Evolutionary conservation across 2,113 vertebrate genomes (phyloP), one percentile per base, ranked within the genome.

Genomic region (Chloropsis cyanopogon): DNA sequence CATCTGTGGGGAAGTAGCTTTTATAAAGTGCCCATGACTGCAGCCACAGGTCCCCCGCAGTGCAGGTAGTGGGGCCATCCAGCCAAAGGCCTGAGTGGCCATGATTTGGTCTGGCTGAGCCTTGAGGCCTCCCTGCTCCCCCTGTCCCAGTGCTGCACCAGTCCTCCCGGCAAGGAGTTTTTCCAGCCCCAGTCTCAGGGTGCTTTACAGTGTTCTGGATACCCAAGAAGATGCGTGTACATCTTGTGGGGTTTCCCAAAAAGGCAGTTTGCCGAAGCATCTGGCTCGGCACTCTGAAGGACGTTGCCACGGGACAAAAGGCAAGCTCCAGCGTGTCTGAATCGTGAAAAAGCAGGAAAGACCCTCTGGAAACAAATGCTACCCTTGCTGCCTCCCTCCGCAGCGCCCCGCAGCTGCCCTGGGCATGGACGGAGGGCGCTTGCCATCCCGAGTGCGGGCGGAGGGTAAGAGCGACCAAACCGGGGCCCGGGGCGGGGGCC

Each of bases 1-100:
- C 5, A 7, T 39, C 17, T 83, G 49, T 12, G 26, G 24, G 35
- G 49, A 60, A 75, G 83, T 19, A 35, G 23, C 25, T 65, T 54
- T 81, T 18, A 23, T 14, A 2, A 46, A 56, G 39, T 4, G 6
- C 9, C 13, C 3, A 0, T 1, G 4, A 42, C 37, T 20, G 66
- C 23, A 52, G 56, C 50, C 10, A 4, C 29, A 35, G 37, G 11
- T 28, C 10, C 8, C 13, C 42, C 13, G 49, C 39, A 42, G 35
- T 1, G 1, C 33, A 4, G 33, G 49, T 2, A 23, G 50, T 9
- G 1, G 14, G 29, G n/a, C 41, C 23, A 9, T 5, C 12, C 28
- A 16, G 14, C 9, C 41, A 18, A 20, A 14, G 42, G 6, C 33
- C 44, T 8, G 22, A 11, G 15, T 1, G 1, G n/a, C 73, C 2